Percentiles rank a stretch among this genome's conserved stretches.
Evolutionary conservation across 2,888 invertebrate genomes (phyloP).

Genomic region (Chelonus formosanus): DNA sequence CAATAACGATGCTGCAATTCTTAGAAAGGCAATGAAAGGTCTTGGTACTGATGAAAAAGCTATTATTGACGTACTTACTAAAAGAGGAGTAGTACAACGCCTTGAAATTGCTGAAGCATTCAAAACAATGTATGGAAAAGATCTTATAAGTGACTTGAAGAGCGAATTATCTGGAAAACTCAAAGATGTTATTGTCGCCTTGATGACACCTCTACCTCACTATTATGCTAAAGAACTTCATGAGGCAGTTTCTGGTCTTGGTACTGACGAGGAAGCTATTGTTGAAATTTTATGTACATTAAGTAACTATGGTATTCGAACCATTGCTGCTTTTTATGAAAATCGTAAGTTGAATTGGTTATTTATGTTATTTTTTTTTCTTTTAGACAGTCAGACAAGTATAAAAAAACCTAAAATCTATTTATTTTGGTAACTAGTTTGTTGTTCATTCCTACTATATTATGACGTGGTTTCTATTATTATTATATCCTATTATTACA

Average conservation of each 20-base stretch:
- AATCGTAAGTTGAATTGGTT: constrained; percentile 69
- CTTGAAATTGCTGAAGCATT: constrained; percentile 89
- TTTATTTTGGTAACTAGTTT: too few species aligned
- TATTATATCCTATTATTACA: too few species aligned
- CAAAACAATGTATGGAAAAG: constrained; percentile 90
- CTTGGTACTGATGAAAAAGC: constrained; percentile 92
- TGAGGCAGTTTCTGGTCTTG: constrained; percentile 85
- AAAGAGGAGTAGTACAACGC: constrained; percentile 89
- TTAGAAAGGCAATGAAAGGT: constrained; percentile 92
- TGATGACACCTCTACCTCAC: constrained; percentile 90
- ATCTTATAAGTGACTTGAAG: constrained; percentile 83
- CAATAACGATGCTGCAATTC: constrained; percentile 81
- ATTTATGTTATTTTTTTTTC: too few species aligned
- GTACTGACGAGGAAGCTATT: constrained; percentile 90
- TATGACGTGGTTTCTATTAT: too few species aligned
- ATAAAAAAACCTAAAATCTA: too few species aligned
- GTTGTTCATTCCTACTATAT: too few species aligned
- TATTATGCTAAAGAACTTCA: constrained; percentile 91
- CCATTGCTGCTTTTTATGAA: constrained; percentile 85
- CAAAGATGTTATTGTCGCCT: constrained; percentile 87
- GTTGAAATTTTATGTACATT: constrained; percentile 93
- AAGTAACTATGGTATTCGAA: constrained; percentile 88
- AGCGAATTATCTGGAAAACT: constrained; percentile 90
- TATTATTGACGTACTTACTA: constrained; percentile 88
- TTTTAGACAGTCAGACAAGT: too few species aligned